Percentiles rank a stretch among this genome's conserved stretches.
Conservation (phyloP, 1,140 invertebrate species). For the Sminthurinus signatus region DNA sequence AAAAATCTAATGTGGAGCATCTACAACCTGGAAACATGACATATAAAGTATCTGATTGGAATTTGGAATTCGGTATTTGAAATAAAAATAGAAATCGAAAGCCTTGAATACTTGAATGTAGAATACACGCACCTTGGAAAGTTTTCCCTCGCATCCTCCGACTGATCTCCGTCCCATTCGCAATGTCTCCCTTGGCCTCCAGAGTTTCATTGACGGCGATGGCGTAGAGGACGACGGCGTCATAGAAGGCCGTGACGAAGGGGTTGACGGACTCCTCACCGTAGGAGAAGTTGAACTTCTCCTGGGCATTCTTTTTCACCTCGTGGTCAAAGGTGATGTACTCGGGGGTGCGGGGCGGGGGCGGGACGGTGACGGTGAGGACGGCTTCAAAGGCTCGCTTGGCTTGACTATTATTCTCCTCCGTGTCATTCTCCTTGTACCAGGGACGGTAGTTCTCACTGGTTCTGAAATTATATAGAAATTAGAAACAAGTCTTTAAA, state of each 20-base stretch:
- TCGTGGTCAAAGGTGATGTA: constrained; percentile 42
- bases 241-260: constrained; percentile 92
- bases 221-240: constrained; percentile 87
- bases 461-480: constrained; percentile 16
- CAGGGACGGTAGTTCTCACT: constrained; percentile 58
- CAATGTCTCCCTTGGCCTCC: constrained; percentile 54
- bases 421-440: constrained; percentile 69
- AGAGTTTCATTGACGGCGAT: constrained; percentile 82
- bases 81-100: no score
- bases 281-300: constrained; percentile 69
- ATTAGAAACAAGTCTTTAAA: constrained; percentile 1
- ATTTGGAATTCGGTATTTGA: no score
- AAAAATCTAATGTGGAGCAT: no score
- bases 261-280: constrained; percentile 62
- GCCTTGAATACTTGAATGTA: no score
- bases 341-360: constrained; percentile 62
- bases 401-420: constrained; percentile 73
- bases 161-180: constrained; percentile 60
- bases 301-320: constrained; percentile 70
- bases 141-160: constrained; percentile 83
- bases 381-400: constrained; percentile 81
- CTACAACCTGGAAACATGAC: no score
- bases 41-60: no score
- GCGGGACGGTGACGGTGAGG: constrained; percentile 78
- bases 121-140: constrained; percentile 73